These are phyloP conservation scores for Arrhamphus sclerolepis DNA, from an alignment of 2,797 vertebrate genomes.

Conservation along the genomic window DNA sequence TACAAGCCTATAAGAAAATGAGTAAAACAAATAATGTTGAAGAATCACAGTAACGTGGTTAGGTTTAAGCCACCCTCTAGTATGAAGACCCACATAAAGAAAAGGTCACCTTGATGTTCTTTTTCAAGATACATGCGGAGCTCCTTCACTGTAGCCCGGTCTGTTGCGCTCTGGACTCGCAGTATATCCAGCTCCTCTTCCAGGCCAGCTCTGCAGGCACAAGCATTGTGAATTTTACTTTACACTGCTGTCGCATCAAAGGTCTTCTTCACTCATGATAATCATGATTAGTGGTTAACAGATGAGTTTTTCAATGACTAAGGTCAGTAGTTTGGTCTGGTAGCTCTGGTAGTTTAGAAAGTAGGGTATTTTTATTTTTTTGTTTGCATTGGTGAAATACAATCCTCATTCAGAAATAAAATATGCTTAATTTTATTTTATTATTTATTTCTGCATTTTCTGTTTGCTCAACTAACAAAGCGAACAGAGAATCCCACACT, in stretches of 20 bases:
- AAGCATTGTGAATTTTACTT: slow-evolving; percentile 10
- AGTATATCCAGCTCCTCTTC: slow-evolving; percentile 88
- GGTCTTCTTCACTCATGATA: background rate
- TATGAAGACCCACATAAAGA: background rate
- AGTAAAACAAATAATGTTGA: background rate
- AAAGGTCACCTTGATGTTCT: slow-evolving; percentile 78
- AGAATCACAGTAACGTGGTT: background rate
- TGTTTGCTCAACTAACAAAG: no score
- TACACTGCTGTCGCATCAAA: slow-evolving; percentile 5
- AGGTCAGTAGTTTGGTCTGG: background rate
- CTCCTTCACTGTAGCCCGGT: slow-evolving; percentile 83
- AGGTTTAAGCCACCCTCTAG: background rate
- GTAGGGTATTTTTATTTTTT: no score
- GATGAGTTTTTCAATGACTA: background rate
- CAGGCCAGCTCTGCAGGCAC: slow-evolving; percentile 78
- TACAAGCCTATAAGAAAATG: background rate
- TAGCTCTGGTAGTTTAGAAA: no score
- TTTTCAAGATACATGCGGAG: slow-evolving; percentile 76
- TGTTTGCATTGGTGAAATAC: no score
- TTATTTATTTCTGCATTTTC: no score
- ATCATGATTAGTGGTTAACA: background rate
- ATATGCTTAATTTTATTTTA: no score
- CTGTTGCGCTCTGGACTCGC: slow-evolving; percentile 78
- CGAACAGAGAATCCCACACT: background rate
- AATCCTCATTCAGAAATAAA: no score